Conservation (phyloP, 2,888 invertebrate species). For the Panopea generosa region DNA sequence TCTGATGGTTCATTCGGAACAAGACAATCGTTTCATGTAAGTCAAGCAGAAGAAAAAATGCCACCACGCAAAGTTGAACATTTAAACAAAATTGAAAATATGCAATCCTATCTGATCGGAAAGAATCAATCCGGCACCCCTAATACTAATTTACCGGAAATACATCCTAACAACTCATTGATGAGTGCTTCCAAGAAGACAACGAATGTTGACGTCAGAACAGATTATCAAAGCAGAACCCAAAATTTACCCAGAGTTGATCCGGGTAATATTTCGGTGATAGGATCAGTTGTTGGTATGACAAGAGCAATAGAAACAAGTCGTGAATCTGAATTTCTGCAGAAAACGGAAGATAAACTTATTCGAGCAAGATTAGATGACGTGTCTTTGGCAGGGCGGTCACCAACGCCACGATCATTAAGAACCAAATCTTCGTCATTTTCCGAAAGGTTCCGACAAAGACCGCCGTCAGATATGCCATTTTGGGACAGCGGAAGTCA, state of each 20-base stretch:
- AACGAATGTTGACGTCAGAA: no score
- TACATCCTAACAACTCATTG: no score
- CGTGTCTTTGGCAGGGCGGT: constrained; percentile 15
- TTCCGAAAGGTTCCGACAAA: constrained; percentile 5
- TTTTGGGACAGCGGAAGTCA: constrained; percentile 12
- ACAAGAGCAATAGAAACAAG: constrained; percentile 25
- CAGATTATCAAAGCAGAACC: no score
- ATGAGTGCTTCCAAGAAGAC: no score
- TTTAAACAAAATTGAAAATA: constrained; percentile 3
- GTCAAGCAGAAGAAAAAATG: neutral
- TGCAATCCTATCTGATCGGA: no score
- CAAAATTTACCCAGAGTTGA: constrained; percentile 9
- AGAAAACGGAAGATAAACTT: constrained; percentile 24
- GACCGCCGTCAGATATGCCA: no score
- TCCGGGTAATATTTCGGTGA: constrained; percentile 26
- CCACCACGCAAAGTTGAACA: neutral
- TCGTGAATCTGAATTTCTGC: constrained; percentile 22
- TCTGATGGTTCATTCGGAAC: constrained; percentile 38
- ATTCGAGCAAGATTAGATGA: constrained; percentile 22
- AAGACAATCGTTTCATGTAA: constrained; percentile 35
- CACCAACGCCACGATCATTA: constrained; percentile 8
- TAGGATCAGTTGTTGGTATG: constrained; percentile 36
- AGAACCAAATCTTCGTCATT: constrained; percentile 5
- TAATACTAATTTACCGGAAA: no score
- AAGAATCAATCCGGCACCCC: no score